Conservation (phyloP, 2,113 vertebrate genomes). For the Phylloscopus trochilus region DNA sequence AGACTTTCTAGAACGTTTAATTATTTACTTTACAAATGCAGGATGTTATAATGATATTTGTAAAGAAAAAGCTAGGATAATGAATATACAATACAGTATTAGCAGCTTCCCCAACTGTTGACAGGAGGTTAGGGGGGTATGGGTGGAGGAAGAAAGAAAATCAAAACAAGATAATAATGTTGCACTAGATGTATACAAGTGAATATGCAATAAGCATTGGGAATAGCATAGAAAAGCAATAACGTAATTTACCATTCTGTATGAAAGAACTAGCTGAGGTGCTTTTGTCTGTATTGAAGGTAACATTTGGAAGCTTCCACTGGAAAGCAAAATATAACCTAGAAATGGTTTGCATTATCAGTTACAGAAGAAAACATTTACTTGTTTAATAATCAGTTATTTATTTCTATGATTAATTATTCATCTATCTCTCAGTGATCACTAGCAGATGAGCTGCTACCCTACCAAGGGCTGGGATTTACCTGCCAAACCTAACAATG, state of each 20-base stretch:
- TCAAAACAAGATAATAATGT: conserved; percentile 58
- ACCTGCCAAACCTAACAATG: background rate
- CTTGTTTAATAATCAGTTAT: conserved; percentile 60
- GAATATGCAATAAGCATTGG: conserved; percentile 67
- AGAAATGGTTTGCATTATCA: conserved; percentile 38
- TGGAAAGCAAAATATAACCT: conserved; percentile 40
- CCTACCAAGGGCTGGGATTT: conserved; percentile 16
- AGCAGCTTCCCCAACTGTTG: conserved; percentile 54
- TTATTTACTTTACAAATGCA: conserved; percentile 75
- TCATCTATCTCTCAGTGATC: conserved; percentile 32
- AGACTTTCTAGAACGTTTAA: conserved; percentile 69
- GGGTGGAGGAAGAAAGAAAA: conserved; percentile 51
- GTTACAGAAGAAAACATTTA: conserved; percentile 65
- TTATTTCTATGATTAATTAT: conserved; percentile 68
- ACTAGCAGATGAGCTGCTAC: background rate
- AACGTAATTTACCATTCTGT: conserved; percentile 68
- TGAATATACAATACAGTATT: conserved; percentile 63
- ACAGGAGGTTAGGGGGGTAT: conserved; percentile 40
- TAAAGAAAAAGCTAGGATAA: conserved; percentile 65
- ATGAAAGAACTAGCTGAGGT: conserved; percentile 57
- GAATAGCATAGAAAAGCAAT: conserved; percentile 63
- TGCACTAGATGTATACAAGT: conserved; percentile 59
- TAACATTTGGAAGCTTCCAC: conserved; percentile 43
- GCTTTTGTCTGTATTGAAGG: conserved; percentile 35
- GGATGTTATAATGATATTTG: conserved; percentile 71